Percentiles rank a stretch among this genome's conserved stretches.
Evolutionary conservation across 1,140 invertebrate genomes (phyloP).

Genomic region (Eriosoma lanigerum): DNA sequence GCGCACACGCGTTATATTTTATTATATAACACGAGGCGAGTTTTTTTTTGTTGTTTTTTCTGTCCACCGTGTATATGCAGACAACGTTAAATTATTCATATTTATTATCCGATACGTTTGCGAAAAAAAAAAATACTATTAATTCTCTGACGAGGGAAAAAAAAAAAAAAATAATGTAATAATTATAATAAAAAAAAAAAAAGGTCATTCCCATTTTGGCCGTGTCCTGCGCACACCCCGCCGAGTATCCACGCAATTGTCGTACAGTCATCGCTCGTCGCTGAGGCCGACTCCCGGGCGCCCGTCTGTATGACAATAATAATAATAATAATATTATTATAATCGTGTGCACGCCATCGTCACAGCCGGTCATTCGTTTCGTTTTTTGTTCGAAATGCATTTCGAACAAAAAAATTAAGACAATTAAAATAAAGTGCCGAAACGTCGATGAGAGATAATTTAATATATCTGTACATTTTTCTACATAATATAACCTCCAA

Average conservation of each 20-base stretch:
- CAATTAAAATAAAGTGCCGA: too few relatives aligned
- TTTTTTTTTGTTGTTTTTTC: too few relatives aligned
- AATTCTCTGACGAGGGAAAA: neutral
- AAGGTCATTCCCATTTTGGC: slow-evolving; percentile 41
- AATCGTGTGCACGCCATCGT: neutral
- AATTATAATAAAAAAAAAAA: neutral
- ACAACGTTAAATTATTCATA: slow-evolving; percentile 43
- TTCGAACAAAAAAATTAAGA: too few relatives aligned
- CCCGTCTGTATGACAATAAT: neutral
- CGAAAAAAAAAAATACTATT: slow-evolving; percentile 29
- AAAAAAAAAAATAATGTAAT: slow-evolving; percentile 6
- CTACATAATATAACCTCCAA: too few relatives aligned
- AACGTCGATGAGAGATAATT: too few relatives aligned
- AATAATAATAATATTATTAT: neutral
- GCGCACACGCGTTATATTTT: neutral
- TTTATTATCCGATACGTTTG: slow-evolving; percentile 7
- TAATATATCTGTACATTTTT: too few relatives aligned
- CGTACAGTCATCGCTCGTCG: neutral
- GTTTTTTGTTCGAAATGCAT: too few relatives aligned
- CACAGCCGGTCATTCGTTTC: neutral
- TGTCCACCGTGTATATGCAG: neutral
- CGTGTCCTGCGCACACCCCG: neutral
- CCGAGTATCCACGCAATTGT: neutral
- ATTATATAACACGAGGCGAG: neutral
- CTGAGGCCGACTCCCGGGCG: slow-evolving; percentile 15